Base-by-base conservation (phyloP, 2,113 vertebrate genomes). In the Otis tarda region DNA sequence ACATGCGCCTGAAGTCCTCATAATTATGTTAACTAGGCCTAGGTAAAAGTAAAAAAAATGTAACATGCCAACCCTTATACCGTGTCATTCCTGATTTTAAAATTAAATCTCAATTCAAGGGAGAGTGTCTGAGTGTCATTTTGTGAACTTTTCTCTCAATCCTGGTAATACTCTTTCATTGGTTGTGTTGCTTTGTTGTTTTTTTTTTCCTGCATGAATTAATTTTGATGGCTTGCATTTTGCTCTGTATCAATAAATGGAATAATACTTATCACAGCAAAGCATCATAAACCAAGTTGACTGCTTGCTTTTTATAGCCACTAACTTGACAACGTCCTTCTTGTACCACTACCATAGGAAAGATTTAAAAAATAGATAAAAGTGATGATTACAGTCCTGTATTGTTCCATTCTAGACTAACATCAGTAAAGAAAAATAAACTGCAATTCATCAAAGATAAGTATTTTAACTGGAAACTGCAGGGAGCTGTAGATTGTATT, bases 351-450 rank as follows among this genome's bases (percentile, higher is more conserved):
- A 67, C 31, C 37, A 71, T 41, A 90, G 41, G 49, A 75, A 88
- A 71, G 22, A 85, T 79, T 61, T 63, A 6, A 74, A 78, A 91
- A 84, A 65, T 23, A 85, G 63, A 87, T 82, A 85, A 24, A 65
- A 59, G 4, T 61, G 71, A 79, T 35, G 43, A 69, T 77, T 92
- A 63, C 8, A 83, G 45, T 53, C 22, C 43, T 49, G 13, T 67
- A 83, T 94, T 84, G 73, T 94, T 93, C 17, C 52, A 64, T 64
- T 88, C 47, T 43, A 68, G 64, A 30, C 31, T 28, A 28, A 78
- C 52, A 78, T 31, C 69, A 52, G 12, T 59, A 77, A 93, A 87
- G 39, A 77, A 94, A 96, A 93, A 94, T 74, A 94, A 94, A 87
- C 64, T 20, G 24, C 45, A 82, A 23, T 79, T 92, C 64, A 93